Evolutionary conservation across 2,888 invertebrate genomes (phyloP), one percentile per base, ranked within the genome.

Genomic region (Amblyteles armatorius): DNA sequence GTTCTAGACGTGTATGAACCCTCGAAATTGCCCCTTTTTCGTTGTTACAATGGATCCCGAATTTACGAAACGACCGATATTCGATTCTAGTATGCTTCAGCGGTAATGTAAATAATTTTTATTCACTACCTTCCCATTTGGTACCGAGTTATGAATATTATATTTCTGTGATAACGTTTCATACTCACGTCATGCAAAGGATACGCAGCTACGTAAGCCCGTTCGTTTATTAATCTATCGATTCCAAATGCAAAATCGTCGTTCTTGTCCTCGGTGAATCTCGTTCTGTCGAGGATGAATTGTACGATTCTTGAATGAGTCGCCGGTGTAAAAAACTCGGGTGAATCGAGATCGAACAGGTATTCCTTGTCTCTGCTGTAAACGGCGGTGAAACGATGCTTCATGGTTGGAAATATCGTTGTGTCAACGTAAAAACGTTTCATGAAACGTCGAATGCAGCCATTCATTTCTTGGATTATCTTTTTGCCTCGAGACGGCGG

Each of bases 301-400:
- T 99, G 98, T 0, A 99, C 97, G 86, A 99, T 98, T 85, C 98
- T 95, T 13, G 98, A 97, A 83, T 98, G 96, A 63, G 97, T 96
- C 1, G 98, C 96, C 3, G 98, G 96, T 60, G 97, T 97, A 94
- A 99, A 99, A 94, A 99, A 98, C 88, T 97, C 96, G 9, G 97
- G 96, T 48, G 97, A 95, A 73, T 96, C 94, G 57, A 97, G 96
- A 93, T 98, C 97, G 94, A 98, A 99, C 97, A 99, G 95, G 94
- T 98, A 99, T 94, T 98, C 98, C 94, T 98, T 98, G 92, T 98
- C 98, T 89, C 98, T 96, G 87, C 97, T 97, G 94, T 98, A 99
- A 81, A 98, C 97, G 55, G 98, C 98, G 36, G 98, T 98, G 90
- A 98, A 97, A 78, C 97, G 95, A 89, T 97, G 97, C 79, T 96